A percentile compares a stretch with the other conserved stretches of the same genome.
Conservation (phyloP, 1,140 invertebrate species). For the Psilanteris sp. region DNA sequence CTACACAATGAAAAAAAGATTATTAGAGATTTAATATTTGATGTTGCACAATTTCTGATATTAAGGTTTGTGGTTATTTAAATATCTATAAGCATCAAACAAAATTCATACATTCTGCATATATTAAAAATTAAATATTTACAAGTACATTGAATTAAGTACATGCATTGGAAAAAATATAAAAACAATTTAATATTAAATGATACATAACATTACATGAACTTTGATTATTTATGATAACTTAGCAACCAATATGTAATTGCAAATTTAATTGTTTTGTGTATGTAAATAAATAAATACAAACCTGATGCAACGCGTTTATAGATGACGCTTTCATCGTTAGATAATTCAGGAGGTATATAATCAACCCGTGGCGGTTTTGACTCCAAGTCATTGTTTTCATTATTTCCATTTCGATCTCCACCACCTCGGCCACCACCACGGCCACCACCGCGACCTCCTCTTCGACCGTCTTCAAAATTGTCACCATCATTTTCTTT, state of each 20-base stretch:
- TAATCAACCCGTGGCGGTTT: slow-evolving; percentile 79
- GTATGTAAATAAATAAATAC: neutral
- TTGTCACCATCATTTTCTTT: slow-evolving; percentile 6
- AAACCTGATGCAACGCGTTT: slow-evolving; percentile 80
- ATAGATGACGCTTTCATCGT: slow-evolving; percentile 86
- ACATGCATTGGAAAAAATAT: too few species aligned
- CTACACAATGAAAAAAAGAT: slow-evolving; percentile 68
- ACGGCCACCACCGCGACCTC: neutral
- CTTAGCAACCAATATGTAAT: too few species aligned
- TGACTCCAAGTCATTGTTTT: slow-evolving; percentile 28
- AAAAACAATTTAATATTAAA: too few species aligned
- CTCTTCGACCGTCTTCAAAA: slow-evolving; percentile 3
- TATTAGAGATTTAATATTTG: neutral
- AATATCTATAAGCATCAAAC: too few species aligned
- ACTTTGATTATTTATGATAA: neutral
- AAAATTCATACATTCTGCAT: too few species aligned
- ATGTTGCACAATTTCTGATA: too few species aligned
- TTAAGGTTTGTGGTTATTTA: too few species aligned
- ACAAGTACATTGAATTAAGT: too few species aligned
- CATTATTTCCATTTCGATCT: neutral
- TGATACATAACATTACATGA: too few species aligned
- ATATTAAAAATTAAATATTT: too few species aligned
- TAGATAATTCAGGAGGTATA: slow-evolving; percentile 88
- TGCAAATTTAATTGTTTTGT: too few species aligned
- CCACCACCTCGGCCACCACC: neutral